These are phyloP conservation scores for Hirudo medicinalis DNA, from an alignment of 1,140 invertebrate genomes.

Conservation along the genomic window DNA sequence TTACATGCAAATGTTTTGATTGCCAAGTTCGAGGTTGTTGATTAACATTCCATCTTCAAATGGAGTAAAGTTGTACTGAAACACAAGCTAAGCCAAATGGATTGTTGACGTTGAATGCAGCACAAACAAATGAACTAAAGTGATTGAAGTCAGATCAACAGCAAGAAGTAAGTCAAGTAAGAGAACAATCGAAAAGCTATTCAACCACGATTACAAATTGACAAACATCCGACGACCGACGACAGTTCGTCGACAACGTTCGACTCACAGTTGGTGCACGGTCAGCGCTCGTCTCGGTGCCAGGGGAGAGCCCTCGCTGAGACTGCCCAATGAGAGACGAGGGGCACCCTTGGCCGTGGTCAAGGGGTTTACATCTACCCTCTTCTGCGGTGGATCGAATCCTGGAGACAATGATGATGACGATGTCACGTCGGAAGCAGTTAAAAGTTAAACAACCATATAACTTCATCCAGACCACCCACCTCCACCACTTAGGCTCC, in stretches of 20 bases:
- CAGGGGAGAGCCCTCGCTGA: slow-evolving; percentile 78
- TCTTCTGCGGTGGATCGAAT: slow-evolving; percentile 73
- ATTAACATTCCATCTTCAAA: no score
- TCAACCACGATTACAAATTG: background rate
- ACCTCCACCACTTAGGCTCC: background rate
- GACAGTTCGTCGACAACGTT: background rate
- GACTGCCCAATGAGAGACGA: slow-evolving; percentile 42
- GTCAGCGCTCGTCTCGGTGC: slow-evolving; percentile 36
- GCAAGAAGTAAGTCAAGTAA: background rate
- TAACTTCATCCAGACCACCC: background rate
- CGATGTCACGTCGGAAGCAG: no score
- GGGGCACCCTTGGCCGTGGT: slow-evolving; percentile 51
- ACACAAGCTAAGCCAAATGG: no score
- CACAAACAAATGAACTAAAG: no score
- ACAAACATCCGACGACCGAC: background rate
- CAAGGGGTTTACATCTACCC: slow-evolving; percentile 79
- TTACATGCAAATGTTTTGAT: no score
- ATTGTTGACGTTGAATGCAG: no score
- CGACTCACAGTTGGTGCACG: slow-evolving; percentile 38
- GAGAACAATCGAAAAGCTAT: background rate
- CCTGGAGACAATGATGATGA: slow-evolving; percentile 12
- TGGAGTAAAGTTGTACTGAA: no score
- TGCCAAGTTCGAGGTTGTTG: no score
- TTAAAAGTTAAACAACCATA: background rate
- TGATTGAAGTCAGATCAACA: no score